Base-by-base conservation (phyloP, 1,140 invertebrate species). In the Aphis craccivora region DNA sequence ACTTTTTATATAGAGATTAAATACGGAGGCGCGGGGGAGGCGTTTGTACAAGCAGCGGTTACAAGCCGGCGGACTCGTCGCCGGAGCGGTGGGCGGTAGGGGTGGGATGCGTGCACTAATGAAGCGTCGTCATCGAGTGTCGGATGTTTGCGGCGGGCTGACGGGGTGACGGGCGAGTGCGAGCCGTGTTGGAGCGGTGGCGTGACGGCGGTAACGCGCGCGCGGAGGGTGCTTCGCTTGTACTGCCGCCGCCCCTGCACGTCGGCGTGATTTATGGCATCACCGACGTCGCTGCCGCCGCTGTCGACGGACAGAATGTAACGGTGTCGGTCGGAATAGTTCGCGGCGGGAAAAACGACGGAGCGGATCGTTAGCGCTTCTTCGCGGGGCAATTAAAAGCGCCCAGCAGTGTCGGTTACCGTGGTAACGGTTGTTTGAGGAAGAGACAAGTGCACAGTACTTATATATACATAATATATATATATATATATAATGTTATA, bases 61-160 rank as follows among this genome's bases (percentile, higher is more conserved):
- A 90, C 89, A 45, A 23, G 88, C 88, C 88, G 35, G 20, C 48
- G 20, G 45, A 30, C 60, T 67, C 30, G 43, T 45, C 84, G 83
- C 23, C 1, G 1, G 55, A 25, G 25, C 7, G n/a, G 43, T 7
- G 43, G 43, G 20, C 7, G 48, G 48, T 0, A 18, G 23, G 90
- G 30, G 76, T 35, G 67, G 43, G 48, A 45, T 48, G 91, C 67
- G 91, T 53, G 45, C 81, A 93, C 91, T 93, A 93, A 93, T 93
- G 91, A 93, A 93, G 91, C 91, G 91, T 93, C 91, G 91, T 93
- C 91, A 93, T 93, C 91, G 76, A 93, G 91, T 93, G 91, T 93
- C 91, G 91, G 91, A 93, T 93, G 91, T 93, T 93, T 93, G 67
- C 45, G 76, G 91, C 35, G 45, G 60, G 20, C 37, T 6, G 30